Percentiles rank a stretch among this genome's conserved stretches.
Conservation (phyloP, 2,797 vertebrate species). For the Oryzias sinensis region DNA sequence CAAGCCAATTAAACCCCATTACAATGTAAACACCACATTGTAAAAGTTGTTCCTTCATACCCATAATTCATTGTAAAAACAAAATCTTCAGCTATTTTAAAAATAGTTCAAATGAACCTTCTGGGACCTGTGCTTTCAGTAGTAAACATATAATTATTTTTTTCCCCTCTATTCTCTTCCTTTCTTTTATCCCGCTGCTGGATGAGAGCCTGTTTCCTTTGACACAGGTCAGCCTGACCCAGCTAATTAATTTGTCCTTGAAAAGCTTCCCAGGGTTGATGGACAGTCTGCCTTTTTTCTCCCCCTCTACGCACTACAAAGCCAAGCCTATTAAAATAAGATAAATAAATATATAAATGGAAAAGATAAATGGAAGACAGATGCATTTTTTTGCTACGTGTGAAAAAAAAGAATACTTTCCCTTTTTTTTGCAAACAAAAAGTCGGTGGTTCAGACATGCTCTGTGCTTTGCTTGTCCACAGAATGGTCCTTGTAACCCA, state of each 20-base stretch:
- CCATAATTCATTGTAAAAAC: too few relatives aligned
- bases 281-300: constrained; percentile 44
- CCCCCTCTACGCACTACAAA: constrained; percentile 26
- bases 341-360: constrained; percentile 4
- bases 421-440: constrained; percentile 18
- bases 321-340: constrained; percentile 34
- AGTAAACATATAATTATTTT: background rate
- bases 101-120: too few relatives aligned
- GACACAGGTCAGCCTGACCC: constrained; percentile 77
- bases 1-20: background rate
- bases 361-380: background rate
- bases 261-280: constrained; percentile 62
- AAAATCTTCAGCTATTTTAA: too few relatives aligned
- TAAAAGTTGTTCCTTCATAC: too few relatives aligned
- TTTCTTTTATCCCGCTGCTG: constrained; percentile 13
- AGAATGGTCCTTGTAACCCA: constrained; percentile 74
- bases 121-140: constrained; percentile 4
- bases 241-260: constrained; percentile 63
- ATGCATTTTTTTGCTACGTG: too few relatives aligned
- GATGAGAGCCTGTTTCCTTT: constrained; percentile 48
- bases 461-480: constrained; percentile 49
- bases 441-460: constrained; percentile 22
- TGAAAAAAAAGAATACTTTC: constrained; percentile 32
- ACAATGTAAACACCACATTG: too few relatives aligned
- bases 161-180: constrained; percentile 8